A percentile compares a stretch with the other conserved stretches of the same genome.
These are phyloP conservation scores for Drosophila ambigua DNA, from an alignment of 1,140 invertebrate genomes.

Conservation along the genomic window DNA sequence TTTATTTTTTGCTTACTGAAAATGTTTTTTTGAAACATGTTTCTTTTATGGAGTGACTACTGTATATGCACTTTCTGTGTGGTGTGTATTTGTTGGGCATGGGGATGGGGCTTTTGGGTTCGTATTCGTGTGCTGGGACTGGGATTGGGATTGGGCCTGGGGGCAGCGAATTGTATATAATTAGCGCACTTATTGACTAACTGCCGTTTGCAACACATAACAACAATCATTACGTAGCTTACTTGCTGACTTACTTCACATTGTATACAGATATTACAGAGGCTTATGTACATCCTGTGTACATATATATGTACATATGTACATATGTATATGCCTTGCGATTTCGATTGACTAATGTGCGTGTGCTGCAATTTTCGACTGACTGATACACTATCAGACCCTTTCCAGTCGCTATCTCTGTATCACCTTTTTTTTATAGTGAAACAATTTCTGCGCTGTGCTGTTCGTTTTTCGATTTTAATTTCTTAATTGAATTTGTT, in stretches of 20 bases:
- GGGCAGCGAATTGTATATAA: constrained; percentile 63
- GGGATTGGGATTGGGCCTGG: constrained; percentile 40
- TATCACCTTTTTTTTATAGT: constrained; percentile 9
- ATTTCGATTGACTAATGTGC: constrained; percentile 66
- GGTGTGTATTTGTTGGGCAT: constrained; percentile 37
- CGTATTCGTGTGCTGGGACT: constrained; percentile 19
- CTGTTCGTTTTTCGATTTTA: constrained; percentile 45
- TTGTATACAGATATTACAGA: constrained; percentile 27
- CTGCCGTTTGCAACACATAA: constrained; percentile 54
- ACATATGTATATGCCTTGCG: constrained; percentile 15
- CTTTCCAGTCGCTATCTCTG: constrained; percentile 6
- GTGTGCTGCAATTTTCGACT: constrained; percentile 61
- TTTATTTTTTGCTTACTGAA: neutral
- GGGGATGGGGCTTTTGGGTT: constrained; percentile 31
- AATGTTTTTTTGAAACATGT: too few species aligned
- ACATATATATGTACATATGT: constrained; percentile 1
- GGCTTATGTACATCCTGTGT: constrained; percentile 6
- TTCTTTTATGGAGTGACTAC: neutral
- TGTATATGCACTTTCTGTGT: constrained; percentile 33
- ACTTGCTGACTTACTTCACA: neutral
- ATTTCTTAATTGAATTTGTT: constrained; percentile 80
- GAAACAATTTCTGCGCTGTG: constrained; percentile 20
- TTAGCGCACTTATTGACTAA: constrained; percentile 77
- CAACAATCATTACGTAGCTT: constrained; percentile 42
- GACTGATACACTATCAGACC: constrained; percentile 7